Percentiles rank a stretch among this genome's conserved stretches.
These are phyloP conservation scores for Spilarctia lutea DNA, from an alignment of 2,888 invertebrate species.

Conservation along the genomic window DNA sequence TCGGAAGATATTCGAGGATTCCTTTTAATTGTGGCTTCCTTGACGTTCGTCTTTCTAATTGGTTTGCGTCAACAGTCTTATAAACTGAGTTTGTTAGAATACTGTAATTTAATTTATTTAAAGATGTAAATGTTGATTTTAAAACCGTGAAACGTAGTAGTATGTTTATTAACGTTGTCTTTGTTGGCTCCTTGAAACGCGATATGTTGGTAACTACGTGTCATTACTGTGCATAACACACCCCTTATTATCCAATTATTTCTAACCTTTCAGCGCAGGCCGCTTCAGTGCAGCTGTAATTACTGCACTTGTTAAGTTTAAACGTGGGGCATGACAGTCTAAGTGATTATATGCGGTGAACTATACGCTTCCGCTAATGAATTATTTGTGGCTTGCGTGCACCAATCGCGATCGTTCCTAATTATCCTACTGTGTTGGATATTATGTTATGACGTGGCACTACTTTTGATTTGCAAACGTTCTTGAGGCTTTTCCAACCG, in stretches of 20 bases:
- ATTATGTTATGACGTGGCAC: conserved; percentile 65
- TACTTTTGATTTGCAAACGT: conserved; percentile 50
- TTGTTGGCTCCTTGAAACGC: conserved; percentile 52
- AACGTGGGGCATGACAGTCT: conserved; percentile 82
- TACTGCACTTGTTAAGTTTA: conserved; percentile 76
- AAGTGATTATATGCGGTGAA: conserved; percentile 82
- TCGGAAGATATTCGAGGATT: conserved; percentile 85
- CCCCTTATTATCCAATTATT: conserved; percentile 84
- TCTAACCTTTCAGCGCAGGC: conserved; percentile 82
- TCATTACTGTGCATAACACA: conserved; percentile 79
- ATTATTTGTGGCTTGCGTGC: conserved; percentile 84
- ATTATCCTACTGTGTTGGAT: conserved; percentile 64
- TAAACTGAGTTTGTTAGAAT: conserved; percentile 73
- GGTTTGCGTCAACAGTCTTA: conserved; percentile 79
- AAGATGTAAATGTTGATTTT: conserved; percentile 28
- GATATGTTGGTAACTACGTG: conserved; percentile 68
- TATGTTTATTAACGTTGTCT: conserved; percentile 31
- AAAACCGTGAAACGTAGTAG: conserved; percentile 15
- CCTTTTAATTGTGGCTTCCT: conserved; percentile 84
- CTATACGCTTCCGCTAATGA: conserved; percentile 74
- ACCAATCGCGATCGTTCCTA: conserved; percentile 65
- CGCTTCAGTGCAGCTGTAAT: conserved; percentile 72
- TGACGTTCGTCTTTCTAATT: conserved; percentile 82
- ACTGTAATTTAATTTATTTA: conserved; percentile 39
- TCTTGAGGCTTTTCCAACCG: conserved; percentile 43